Base-by-base conservation (phyloP, 2,113 vertebrate genomes). In the Microtus ochrogaster region DNA sequence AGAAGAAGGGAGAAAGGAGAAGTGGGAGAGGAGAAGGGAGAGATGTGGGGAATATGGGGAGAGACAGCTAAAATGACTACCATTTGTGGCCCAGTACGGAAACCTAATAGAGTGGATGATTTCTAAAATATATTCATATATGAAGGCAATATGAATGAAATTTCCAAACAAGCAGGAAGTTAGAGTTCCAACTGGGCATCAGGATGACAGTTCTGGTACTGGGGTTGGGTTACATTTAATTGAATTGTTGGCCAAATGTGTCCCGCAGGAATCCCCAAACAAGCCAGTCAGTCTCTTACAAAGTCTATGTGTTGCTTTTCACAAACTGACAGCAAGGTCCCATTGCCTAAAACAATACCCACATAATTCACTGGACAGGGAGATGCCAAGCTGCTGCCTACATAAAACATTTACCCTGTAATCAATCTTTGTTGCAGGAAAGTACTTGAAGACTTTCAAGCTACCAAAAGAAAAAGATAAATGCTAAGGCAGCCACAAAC, bases 1-100 rank as follows among this genome's bases (percentile, higher is more conserved):
- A 78, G 14, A 2, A 55, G 55, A 58, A 58, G 17, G 55, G 55
- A 17, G 55, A 55, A 1, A 55, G 16, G 16, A 55, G 55, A 16
- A 55, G 1, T 0, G 6, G 58, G 6, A 21, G 6, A 21, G 19
- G 1, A 49, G 44, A 30, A 78, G 9, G 8, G 7, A 9, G 16
- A 78, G 30, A 78, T 7, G 8, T 8, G 36, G 8, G 47, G 14
- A 33, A 78, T 44, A 44, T 44, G 39, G 39, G 22, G 39, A 44
- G 5, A 41, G 22, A 74, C 2, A 26, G 22, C 2, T 44, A 26
- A 74, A 74, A 26, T 74, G 0, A 44, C 5, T 39, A 39, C 11
- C 39, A 44, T 74, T 44, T 44, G 39, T 44, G 39, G 24, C 22
- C 12, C 11, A 74, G 11, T 74, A 74, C 3, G 16, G 16, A 52